Base-by-base conservation (phyloP, 2,797 vertebrate species). In the Gallinago stenura region DNA sequence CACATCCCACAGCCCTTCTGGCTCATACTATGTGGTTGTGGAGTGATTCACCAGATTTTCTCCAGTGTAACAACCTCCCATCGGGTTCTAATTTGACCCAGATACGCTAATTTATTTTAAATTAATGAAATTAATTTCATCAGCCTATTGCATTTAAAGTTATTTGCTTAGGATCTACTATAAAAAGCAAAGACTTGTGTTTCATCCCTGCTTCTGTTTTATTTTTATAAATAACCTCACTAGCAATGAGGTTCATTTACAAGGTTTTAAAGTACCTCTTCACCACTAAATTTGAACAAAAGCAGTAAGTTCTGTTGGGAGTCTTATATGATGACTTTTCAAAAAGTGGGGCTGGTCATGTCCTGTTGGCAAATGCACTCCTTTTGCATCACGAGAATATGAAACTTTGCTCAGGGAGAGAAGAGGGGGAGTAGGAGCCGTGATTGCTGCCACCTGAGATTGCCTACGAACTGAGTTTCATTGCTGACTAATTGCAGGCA, bases 401-500 rank as follows among this genome's bases (percentile, higher is more conserved):
- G 31, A 62, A 62, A 87, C 35, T 58, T 45, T 65, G 41, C 66
- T 94, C 25, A 9, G 39, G 60, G 87, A 39, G 18, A 22, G 45
- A 70, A 10, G 13, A 51, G 28, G 18, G 30, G 54, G 46, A 62
- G 70, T 2, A 57, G 37, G 78, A 90, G 2, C 56, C 37, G 76
- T 58, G 60, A 69, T 66, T 8, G 6, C 45, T 91, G 68, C 48
- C 33, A 35, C 89, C 66, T 10, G 35, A 73, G 30, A 28, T 54
- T 89, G 77, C 88, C 60, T 46, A 53, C 70, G 93, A 68, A 31
- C 83, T 15, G 73, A 37, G 54, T 22, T 80, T 66, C 81, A 4
- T 15, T 46, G 64, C 90, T 90, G 90, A 90, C 81, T 93, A 97
- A 90, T 87, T 90, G 83, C 81, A 81, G 82, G 70, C 33, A 95